Conservation (phyloP, 2,888 invertebrate genomes). For the Scaptomyza flava region DNA sequence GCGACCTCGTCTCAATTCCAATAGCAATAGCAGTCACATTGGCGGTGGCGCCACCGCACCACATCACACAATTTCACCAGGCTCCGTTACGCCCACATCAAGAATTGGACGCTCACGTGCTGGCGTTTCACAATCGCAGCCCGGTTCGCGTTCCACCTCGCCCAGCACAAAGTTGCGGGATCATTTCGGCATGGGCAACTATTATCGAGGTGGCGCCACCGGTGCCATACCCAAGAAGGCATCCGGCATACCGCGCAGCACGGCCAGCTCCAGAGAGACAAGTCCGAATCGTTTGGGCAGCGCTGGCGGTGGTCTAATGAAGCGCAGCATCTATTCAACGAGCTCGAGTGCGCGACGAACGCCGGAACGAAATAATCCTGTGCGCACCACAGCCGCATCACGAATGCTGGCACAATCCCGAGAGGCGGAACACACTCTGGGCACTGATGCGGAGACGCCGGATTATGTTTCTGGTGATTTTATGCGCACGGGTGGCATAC, state of each 20-base stretch:
- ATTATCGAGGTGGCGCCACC: constrained; percentile 81
- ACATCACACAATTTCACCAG: constrained; percentile 69
- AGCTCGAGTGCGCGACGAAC: constrained; percentile 80
- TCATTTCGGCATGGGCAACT: constrained; percentile 84
- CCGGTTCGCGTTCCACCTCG: constrained; percentile 96
- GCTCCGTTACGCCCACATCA: constrained; percentile 64
- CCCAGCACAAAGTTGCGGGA: constrained; percentile 94
- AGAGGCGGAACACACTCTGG: constrained; percentile 93
- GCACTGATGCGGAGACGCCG: constrained; percentile 85
- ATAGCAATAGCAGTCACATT: constrained; percentile 37
- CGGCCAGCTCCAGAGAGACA: constrained; percentile 89
- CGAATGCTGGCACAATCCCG: constrained; percentile 93
- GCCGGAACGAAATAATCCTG: constrained; percentile 86
- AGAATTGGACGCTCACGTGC: constrained; percentile 86
- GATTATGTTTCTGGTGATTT: constrained; percentile 73
- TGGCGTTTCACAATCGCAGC: constrained; percentile 96
- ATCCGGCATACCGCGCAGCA: constrained; percentile 89
- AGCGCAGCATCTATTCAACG: constrained; percentile 80
- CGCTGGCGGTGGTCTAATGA: constrained; percentile 83
- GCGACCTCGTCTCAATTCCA: constrained; percentile 71
- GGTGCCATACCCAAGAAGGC: constrained; percentile 87
- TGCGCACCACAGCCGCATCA: constrained; percentile 89
- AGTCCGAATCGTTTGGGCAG: constrained; percentile 86
- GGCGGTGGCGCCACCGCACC: constrained; percentile 22
- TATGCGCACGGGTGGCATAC: constrained; percentile 85